A percentile compares a stretch with the other conserved stretches of the same genome.
Evolutionary conservation across 30 jellyfish, hydroid and myxozoan genomes (phyloP).

Genomic region (Clytia hemisphaerica): DNA sequence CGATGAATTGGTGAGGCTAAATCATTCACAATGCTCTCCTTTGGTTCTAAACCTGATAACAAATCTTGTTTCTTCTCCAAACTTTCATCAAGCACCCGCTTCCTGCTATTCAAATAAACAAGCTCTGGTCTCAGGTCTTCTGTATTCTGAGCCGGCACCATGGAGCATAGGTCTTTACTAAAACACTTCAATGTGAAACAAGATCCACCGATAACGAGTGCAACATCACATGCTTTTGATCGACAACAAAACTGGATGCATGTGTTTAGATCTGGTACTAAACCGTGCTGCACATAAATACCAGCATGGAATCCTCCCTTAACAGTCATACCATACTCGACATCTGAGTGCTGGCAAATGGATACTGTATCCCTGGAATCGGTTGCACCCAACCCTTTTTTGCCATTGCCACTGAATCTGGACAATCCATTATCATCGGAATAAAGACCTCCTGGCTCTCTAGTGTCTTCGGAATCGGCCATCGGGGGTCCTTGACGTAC

Average conservation of each 20-base stretch:
- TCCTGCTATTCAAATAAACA: slow-evolving; percentile 69
- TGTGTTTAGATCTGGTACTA: slow-evolving; percentile 45
- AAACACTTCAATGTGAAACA: slow-evolving; percentile 83
- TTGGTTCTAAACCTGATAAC: no score
- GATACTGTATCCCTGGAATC: no score
- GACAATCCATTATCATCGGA: not conserved
- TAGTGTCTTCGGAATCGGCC: no score
- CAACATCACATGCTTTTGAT: slow-evolving; percentile 75
- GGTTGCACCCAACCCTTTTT: slow-evolving; percentile 3
- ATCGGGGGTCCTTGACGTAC: no score
- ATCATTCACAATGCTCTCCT: no score
- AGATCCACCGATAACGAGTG: slow-evolving; percentile 49
- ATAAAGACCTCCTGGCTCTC: no score
- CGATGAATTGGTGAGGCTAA: no score
- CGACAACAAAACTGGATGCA: slow-evolving; percentile 88
- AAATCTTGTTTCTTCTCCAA: no score
- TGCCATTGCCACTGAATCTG: slow-evolving; percentile 33
- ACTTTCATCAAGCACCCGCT: no score
- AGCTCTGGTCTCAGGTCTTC: slow-evolving; percentile 53
- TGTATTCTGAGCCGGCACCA: slow-evolving; percentile 38
- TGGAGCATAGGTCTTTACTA: slow-evolving; percentile 64
- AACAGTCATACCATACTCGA: slow-evolving; percentile 66
- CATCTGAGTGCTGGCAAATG: slow-evolving; percentile 61
- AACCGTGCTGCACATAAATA: slow-evolving; percentile 61
- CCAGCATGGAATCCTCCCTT: slow-evolving; percentile 98